Percentiles rank a stretch among this genome's conserved stretches.
Conservation (phyloP, 2,797 vertebrate species). For the Falco berigora region DNA sequence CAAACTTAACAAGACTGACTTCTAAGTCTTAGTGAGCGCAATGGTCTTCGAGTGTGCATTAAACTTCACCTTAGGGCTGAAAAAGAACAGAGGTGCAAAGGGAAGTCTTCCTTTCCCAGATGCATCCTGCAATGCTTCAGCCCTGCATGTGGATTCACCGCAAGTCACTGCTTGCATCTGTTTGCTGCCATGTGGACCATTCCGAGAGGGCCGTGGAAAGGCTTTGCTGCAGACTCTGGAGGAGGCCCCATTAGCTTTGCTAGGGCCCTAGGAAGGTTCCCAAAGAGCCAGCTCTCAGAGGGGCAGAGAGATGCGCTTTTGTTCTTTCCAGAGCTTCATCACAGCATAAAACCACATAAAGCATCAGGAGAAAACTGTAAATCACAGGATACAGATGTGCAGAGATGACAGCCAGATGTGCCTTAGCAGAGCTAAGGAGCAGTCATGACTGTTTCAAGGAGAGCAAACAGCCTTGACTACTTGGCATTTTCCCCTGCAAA, state of each 20-base stretch:
- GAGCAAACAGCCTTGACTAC: background rate
- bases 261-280: background rate
- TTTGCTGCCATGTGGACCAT: accelerated
- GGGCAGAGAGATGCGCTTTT: background rate
- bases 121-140: background rate
- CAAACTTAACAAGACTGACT: background rate
- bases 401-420: constrained; percentile 34
- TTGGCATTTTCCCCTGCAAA: background rate
- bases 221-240: background rate
- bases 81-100: background rate
- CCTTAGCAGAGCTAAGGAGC: background rate
- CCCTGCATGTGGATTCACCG: background rate
- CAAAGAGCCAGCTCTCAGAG: background rate
- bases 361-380: background rate
- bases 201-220: background rate
- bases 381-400: constrained; percentile 5
- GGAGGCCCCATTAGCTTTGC: background rate
- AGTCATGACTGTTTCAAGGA: background rate
- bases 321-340: background rate
- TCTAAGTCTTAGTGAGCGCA: background rate
- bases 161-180: background rate
- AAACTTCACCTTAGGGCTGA: background rate
- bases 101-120: background rate
- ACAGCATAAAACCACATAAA: background rate
- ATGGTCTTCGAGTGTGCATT: background rate